Evolutionary conservation across 2,113 vertebrate species (phyloP), one percentile per base, ranked within the genome.

Genomic region (Zosterops pallidus): DNA sequence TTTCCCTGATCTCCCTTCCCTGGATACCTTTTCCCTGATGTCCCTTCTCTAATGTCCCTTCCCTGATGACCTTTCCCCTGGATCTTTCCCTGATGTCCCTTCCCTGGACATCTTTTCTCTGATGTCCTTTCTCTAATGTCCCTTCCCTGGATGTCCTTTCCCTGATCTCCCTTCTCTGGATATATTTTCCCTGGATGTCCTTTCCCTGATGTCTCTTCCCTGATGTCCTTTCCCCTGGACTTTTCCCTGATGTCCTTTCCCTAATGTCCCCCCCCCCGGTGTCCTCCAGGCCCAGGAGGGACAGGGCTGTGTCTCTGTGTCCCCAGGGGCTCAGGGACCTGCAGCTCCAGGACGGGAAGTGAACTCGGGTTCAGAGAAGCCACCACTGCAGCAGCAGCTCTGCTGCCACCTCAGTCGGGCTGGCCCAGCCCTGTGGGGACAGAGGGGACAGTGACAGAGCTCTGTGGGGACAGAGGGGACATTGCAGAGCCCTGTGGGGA

Each of bases 211-310:
- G 37, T 18, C 92, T 94, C 92, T 86, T 55, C 53, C 29, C 18
- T 47, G 46, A 11, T 68, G 95, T 18, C 91, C 94, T 91, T 91
- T 55, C n/a, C n/a, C n/a, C n/a, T n/a, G n/a, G n/a, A n/a, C n/a
- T n/a, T n/a, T n/a, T n/a, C n/a, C n/a, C 53, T 12, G 12, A 92
- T 0, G 63, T 49, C 50, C 50, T 29, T 6, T 53, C 26, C 52
- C 42, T 19, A 31, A 20, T 0, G 60, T 57, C 56, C 56, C 23
- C 56, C 56, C 23, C 35, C 56, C 56, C 56, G 21, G 3, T 71
- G 96, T 19, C 91, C 95, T 91, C 89, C 92, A 68, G 9, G 3
- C 24, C 33, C 24, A 41, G 24, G 1, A 59, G 89, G 79, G 59
- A 13, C 37, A 14, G 31, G 6, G 0, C 85, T 24, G 67, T 0